Evolutionary conservation across 53 echinoderm and acorn worm species (phyloP), one percentile per base, ranked within the genome.

Genomic region (Mesocentrotus franciscanus): DNA sequence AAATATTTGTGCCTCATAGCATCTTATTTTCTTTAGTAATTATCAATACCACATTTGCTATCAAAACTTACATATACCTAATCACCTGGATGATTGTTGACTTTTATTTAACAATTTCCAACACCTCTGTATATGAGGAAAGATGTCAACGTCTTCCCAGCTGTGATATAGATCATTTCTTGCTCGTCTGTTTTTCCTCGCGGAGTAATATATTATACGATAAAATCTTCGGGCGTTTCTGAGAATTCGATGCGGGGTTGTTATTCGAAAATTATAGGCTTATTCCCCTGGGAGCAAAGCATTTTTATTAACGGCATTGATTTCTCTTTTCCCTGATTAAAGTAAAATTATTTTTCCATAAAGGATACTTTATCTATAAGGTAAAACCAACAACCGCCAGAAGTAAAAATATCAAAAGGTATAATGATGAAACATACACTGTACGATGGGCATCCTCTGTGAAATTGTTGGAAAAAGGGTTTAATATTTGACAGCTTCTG

Each of bases 221-320:
- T 57, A n/a, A 58, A 26, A 58, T 56, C 87, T 87, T 26, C 57
- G 27, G 87, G 87, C 87, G 29, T 57, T 87, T 87, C 87, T 87
- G 13, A 55, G 87, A 87, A 87, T 10, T 1, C 75, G 33, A 56
- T 26, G 57, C 87, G 29, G n/a, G 56, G 29, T 87, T 87, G 87
- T 87, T 87, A 57, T 87, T 58, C 12, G 14, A 87, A 58, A 57
- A 87, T 87, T 57, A 87, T 87, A 56, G n/a, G 87, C n/a, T 12
- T 13, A 87, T 87, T 29, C 87, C 87, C n/a, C 10, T 12, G 87
- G 87, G 87, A 57, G n/a, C 56, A 87, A 22, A 20, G 84, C 9
- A 84, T 84, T 55, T 42, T 15, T 49, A 84, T 26, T 14, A 11
- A 87, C 16, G 87, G 4, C 58, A 87, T 87, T 87, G 87, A 13